Percentiles rank a stretch among this genome's conserved stretches.
These are phyloP conservation scores for Tipula helvola DNA, from an alignment of 2,888 invertebrate genomes.

Conservation along the genomic window DNA sequence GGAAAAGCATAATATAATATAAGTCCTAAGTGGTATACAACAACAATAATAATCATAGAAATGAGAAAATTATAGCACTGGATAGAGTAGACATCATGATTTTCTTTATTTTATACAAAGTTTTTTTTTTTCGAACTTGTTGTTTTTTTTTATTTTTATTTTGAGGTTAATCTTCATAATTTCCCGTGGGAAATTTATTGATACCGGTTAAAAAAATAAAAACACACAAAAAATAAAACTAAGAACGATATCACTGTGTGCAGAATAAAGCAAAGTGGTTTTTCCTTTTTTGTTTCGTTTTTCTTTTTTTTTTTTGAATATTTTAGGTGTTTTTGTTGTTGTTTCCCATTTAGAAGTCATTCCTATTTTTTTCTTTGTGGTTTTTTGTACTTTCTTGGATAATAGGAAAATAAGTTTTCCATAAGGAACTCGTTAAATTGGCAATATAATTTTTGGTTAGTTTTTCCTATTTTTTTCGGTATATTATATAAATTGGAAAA, in stretches of 20 bases:
- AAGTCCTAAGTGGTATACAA: background rate
- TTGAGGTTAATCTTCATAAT: background rate
- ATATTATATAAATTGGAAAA: background rate
- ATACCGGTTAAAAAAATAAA: background rate
- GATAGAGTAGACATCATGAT: background rate
- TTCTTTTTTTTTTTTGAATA: background rate
- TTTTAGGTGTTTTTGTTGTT: background rate
- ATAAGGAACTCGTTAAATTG: background rate
- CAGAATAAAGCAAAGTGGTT: background rate
- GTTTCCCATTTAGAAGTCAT: background rate
- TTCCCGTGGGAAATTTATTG: conserved; percentile 4
- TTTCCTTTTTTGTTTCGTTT: background rate
- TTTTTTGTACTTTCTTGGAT: background rate
- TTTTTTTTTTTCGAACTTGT: background rate
- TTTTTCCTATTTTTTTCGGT: background rate
- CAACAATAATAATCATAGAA: background rate
- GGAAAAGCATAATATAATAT: background rate
- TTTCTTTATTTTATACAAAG: background rate
- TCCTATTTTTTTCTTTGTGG: background rate
- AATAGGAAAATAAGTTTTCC: background rate
- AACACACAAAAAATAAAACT: background rate
- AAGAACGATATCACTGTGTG: background rate
- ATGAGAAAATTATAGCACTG: background rate
- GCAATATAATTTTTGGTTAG: background rate
- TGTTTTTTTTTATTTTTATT: background rate